phyloP scores from a whole-genome alignment of 2,113 vertebrate genomes.

The Tachysurus vachellii region DNA sequence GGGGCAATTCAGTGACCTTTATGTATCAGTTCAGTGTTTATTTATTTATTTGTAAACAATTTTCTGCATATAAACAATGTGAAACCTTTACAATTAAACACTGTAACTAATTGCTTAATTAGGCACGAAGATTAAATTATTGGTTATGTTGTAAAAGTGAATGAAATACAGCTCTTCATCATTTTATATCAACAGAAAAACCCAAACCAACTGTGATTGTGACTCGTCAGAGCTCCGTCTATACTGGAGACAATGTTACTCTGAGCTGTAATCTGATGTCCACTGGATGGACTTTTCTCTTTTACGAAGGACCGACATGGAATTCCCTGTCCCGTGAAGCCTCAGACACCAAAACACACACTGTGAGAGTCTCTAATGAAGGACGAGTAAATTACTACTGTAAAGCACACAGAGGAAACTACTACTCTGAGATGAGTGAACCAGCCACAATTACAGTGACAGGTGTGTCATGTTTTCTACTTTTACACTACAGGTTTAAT shows the following conservation, averaged over 20 bases:
- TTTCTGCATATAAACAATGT: background rate
- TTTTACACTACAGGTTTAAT: background rate
- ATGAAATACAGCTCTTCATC: background rate
- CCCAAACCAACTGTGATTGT: background rate
- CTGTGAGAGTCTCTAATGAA: background rate
- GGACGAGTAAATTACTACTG: background rate
- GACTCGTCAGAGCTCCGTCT: background rate
- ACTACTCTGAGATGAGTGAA: background rate
- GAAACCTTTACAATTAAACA: background rate
- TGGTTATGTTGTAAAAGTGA: background rate
- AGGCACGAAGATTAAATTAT: background rate
- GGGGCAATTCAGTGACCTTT: too few relatives aligned
- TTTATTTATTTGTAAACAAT: background rate
- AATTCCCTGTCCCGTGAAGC: background rate
- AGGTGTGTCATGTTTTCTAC: background rate
- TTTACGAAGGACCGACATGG: background rate
- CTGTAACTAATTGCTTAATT: background rate
- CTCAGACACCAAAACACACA: background rate
- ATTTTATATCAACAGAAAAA: conserved; percentile 1
- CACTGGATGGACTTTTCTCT: background rate
- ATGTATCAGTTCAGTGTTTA: too few relatives aligned
- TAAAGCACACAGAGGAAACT: background rate
- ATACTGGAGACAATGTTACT: background rate
- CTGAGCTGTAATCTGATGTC: background rate
- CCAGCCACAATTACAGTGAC: background rate